Evolutionary conservation across 1,140 invertebrate genomes (phyloP).

Genomic region (Drosophila erecta): DNA sequence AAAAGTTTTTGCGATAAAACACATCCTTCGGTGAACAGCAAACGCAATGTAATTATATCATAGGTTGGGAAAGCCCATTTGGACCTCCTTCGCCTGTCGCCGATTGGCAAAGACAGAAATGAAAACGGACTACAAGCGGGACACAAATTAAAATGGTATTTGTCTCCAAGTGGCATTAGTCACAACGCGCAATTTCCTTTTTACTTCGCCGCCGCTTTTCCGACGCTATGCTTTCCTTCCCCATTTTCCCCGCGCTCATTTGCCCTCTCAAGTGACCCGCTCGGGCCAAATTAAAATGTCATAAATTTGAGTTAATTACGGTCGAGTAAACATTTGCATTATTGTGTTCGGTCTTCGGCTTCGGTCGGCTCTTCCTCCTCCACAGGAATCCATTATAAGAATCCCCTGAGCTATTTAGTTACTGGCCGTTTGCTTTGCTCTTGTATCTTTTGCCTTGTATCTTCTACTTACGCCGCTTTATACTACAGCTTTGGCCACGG

Average conservation of each 20-base stretch:
- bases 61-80: slow-evolving; percentile 25
- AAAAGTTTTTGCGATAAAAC: no score
- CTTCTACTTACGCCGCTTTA: neutral
- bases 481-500: no score
- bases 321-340: slow-evolving; percentile 82
- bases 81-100: slow-evolving; percentile 19
- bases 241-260: slow-evolving; percentile 20
- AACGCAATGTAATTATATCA: slow-evolving; percentile 18
- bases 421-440: slow-evolving; percentile 47
- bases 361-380: slow-evolving; percentile 5
- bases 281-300: slow-evolving; percentile 78
- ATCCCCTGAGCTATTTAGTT: slow-evolving; percentile 57
- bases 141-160: slow-evolving; percentile 66
- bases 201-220: slow-evolving; percentile 31
- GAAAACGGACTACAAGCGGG: slow-evolving; percentile 10
- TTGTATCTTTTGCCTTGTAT: slow-evolving; percentile 1
- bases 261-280: slow-evolving; percentile 29
- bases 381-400: slow-evolving; percentile 57
- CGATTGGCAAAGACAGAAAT: neutral
- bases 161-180: slow-evolving; percentile 58
- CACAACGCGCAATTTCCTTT: slow-evolving; percentile 68
- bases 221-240: slow-evolving; percentile 3
- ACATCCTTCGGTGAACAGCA: neutral
- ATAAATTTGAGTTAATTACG: slow-evolving; percentile 82
- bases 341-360: slow-evolving; percentile 72